Conservation (phyloP, 2,113 vertebrate species). For the Mastomys natalensis region DNA sequence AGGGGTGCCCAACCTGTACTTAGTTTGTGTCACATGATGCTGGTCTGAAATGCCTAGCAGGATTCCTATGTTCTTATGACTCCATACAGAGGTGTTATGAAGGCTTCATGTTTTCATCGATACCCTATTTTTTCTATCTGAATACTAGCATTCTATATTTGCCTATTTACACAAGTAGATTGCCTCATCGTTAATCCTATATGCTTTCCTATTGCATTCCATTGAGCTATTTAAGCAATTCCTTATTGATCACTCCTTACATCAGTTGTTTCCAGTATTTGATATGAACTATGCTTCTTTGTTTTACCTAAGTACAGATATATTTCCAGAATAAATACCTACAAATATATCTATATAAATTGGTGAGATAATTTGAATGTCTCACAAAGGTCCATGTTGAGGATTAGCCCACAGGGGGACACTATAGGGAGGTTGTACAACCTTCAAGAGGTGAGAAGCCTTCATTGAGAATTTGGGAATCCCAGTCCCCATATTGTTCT, state of each 20-base stretch:
- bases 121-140: not conserved
- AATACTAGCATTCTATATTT: not conserved
- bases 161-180: not conserved
- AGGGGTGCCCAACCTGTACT: not conserved
- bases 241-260: not conserved
- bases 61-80: constrained; percentile 10
- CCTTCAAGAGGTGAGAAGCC: not conserved
- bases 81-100: not conserved
- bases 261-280: not conserved
- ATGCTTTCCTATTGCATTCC: not conserved
- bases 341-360: not conserved
- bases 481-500: not conserved
- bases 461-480: not conserved
- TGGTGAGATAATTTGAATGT: not conserved
- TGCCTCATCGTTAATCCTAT: not conserved
- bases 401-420: not conserved
- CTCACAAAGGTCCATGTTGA: not conserved
- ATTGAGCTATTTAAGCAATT: constrained; percentile 44
- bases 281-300: not conserved
- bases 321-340: not conserved
- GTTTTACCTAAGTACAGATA: not conserved
- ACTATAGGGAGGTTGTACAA: not conserved
- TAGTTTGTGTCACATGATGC: not conserved
- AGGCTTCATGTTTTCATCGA: not conserved
- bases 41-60: not conserved